Evolutionary conservation across 2,113 vertebrate genomes (phyloP).

Genomic region (Mola mola): DNA sequence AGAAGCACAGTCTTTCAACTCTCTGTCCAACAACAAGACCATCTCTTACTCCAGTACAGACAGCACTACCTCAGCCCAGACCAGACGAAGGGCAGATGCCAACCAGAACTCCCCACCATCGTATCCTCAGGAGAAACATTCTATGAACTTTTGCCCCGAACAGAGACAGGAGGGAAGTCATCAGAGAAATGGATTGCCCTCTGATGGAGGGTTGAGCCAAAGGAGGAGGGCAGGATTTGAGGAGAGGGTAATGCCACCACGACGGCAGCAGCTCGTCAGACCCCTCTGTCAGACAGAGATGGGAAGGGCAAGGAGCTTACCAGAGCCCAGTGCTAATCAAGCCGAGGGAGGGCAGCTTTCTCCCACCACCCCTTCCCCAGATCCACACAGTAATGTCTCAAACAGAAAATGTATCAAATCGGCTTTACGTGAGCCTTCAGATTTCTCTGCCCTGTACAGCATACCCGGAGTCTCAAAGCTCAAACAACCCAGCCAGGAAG

Average conservation of each 20-base stretch:
- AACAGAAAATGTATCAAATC: conserved; percentile 59
- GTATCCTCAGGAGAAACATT: conserved; percentile 55
- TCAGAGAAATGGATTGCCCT: conserved; percentile 58
- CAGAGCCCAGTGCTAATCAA: conserved; percentile 40
- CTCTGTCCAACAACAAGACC: conserved; percentile 54
- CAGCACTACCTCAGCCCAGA: conserved; percentile 72
- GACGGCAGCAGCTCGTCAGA: conserved; percentile 79
- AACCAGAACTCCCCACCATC: conserved; percentile 68
- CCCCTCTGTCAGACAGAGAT: conserved; percentile 79
- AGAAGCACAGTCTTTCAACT: conserved; percentile 35
- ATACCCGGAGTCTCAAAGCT: conserved; percentile 24
- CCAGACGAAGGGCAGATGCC: conserved; percentile 63
- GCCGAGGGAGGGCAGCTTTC: conserved; percentile 27
- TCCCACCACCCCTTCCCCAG: conserved; percentile 37
- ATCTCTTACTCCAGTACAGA: conserved; percentile 44
- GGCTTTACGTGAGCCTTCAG: conserved; percentile 72
- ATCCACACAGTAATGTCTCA: conserved; percentile 56
- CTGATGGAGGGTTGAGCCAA: conserved; percentile 61
- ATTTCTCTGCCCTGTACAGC: conserved; percentile 72
- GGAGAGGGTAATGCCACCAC: conserved; percentile 72
- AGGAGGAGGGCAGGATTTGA: conserved; percentile 76
- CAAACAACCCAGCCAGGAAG: conserved; percentile 42
- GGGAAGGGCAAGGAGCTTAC: conserved; percentile 52
- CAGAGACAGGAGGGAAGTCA: conserved; percentile 52
- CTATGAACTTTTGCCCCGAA: conserved; percentile 51